Base-by-base conservation (phyloP, 92 coral and sea anemone genomes). In the Pocillopora meandrina region DNA sequence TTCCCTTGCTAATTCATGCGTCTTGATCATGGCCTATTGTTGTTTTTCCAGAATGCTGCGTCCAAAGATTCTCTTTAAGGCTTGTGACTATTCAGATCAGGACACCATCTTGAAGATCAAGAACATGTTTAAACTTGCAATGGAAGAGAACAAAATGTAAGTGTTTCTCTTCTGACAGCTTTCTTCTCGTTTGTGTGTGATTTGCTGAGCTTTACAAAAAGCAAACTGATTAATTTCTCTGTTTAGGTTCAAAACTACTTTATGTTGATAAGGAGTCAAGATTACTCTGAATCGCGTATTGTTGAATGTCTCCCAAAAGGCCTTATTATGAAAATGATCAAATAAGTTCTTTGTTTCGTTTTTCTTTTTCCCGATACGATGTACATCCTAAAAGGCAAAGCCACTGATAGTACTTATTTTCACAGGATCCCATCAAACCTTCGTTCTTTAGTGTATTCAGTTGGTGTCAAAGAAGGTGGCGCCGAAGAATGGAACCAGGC, bases 391-490 rank as follows among this genome's bases (percentile, higher is more conserved):
- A 42, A 42, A 42, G 52, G 8, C 52, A 42, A 42, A 42, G 52
- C 58, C 63, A 12, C 74, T 52, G 61, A 34, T 55, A 26, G 9
- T 9, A 64, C n/a, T 23, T 20, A 49, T 34, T 42, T 61, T 79
- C 63, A 20, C 62, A 95, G 98, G 65, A 82, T 95, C 16, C 56
- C 92, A 20, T 82, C 98, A 62, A 93, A 95, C 78, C 89, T 95
- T 49, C 97, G 98, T 52, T 73, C 77, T 71, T 36, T 89, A 13
- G 92, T 91, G n/a, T 95, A 95, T 85, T 74, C 91, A 12, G 74
- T 76, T 35, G 98, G 98, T 21, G 93, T 93, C 47, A 80, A 88
- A 58, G 78, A 80, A 33, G 98, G 98, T n/a, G 93, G 88, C 10
- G 72, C 65, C 33, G 42, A 72, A 26, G 94, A 91, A 60, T 95